Percentiles rank a stretch among this genome's conserved stretches.
Evolutionary conservation across 2,113 vertebrate genomes (phyloP).

Genomic region (Oreochromis spilurus): DNA sequence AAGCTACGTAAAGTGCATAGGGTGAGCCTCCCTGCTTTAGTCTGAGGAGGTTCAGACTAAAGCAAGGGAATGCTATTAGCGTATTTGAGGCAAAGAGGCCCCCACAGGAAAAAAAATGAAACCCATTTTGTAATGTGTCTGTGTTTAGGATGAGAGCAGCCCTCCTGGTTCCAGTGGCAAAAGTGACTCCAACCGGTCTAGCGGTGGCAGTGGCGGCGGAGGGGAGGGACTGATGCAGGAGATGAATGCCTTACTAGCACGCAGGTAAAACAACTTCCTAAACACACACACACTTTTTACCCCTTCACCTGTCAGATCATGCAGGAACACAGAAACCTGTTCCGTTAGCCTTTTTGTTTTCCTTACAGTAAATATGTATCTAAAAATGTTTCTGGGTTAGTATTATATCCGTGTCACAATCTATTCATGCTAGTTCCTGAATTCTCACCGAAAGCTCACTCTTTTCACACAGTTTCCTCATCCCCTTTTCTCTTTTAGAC

Average conservation of each 20-base stretch:
- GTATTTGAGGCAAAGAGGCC: not conserved
- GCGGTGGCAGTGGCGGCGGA: constrained; percentile 88
- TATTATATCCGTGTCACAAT: not conserved
- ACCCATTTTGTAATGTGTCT: not conserved
- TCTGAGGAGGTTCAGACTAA: not conserved
- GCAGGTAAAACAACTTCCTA: constrained; percentile 77
- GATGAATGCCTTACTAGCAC: constrained; percentile 98
- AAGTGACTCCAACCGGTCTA: constrained; percentile 92
- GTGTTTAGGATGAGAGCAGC: constrained; percentile 84
- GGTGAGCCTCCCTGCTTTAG: constrained; percentile 73
- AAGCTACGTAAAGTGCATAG: constrained; percentile 93
- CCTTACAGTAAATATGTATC: not conserved
- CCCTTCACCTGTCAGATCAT: not conserved
- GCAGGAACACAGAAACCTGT: not conserved
- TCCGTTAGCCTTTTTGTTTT: not conserved
- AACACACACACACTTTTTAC: not conserved
- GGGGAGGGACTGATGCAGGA: constrained; percentile 94
- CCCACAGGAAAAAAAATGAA: not conserved
- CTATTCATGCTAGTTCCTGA: not conserved
- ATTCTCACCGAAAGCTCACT: not conserved
- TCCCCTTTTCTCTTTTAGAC: constrained; percentile 68
- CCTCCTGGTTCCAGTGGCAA: constrained; percentile 86
- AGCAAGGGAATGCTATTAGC: not conserved
- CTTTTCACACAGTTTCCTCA: not conserved
- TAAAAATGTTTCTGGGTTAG: not conserved